Evolutionary conservation across 2,113 vertebrate genomes (phyloP).

Genomic region (Nothoprocta perdicaria): DNA sequence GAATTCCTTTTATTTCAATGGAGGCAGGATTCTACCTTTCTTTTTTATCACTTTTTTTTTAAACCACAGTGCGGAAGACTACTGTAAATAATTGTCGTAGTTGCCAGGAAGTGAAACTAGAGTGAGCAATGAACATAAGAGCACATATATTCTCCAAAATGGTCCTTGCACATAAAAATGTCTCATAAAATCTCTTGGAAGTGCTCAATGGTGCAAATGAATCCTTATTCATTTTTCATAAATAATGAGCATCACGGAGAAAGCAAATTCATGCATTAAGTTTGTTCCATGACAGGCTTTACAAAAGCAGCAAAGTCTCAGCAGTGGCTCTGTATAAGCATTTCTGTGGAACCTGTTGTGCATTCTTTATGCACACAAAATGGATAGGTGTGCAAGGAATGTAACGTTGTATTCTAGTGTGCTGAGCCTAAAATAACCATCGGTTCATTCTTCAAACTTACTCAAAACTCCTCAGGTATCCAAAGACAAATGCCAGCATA

Average conservation of each 20-base stretch:
- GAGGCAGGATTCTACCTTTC: neutral
- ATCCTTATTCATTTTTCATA: constrained; percentile 1
- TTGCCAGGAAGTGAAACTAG: neutral
- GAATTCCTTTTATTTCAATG: neutral
- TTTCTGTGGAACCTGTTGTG: neutral
- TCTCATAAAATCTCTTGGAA: constrained; percentile 35
- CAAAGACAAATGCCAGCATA: neutral
- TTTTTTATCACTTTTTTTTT: neutral
- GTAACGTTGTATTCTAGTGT: neutral
- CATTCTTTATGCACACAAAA: neutral
- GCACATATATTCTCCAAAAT: constrained; percentile 9
- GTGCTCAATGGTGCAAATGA: neutral
- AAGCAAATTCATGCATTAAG: neutral
- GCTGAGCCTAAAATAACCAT: neutral
- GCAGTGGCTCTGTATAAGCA: neutral
- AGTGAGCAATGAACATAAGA: neutral
- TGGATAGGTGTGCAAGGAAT: neutral
- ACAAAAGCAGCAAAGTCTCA: neutral
- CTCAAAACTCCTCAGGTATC: neutral
- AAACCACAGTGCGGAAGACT: neutral
- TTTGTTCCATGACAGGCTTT: neutral
- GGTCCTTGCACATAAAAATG: neutral
- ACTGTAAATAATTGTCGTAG: neutral
- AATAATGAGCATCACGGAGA: neutral
- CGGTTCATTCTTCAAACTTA: neutral